These are phyloP conservation scores for Labia minor DNA, from an alignment of 2,888 invertebrate genomes.

Conservation along the genomic window DNA sequence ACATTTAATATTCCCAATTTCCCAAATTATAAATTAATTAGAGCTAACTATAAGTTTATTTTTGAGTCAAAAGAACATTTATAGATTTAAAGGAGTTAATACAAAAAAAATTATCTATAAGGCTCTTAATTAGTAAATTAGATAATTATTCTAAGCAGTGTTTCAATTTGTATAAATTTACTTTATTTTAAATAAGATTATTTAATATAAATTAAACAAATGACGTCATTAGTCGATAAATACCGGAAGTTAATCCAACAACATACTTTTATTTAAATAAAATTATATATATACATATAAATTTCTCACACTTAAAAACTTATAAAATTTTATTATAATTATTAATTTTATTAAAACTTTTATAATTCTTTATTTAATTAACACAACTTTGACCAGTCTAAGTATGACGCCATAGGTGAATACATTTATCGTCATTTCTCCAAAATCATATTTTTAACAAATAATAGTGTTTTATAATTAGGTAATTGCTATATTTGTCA, in stretches of 20 bases:
- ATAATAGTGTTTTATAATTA: background rate
- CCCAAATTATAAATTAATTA: too few species aligned
- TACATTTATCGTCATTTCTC: background rate
- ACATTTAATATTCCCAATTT: too few species aligned
- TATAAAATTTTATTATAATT: too few species aligned
- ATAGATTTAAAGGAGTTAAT: too few species aligned
- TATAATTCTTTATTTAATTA: background rate
- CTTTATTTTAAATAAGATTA: too few species aligned
- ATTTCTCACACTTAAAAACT: background rate
- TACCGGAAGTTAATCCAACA: background rate
- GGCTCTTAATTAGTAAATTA: too few species aligned
- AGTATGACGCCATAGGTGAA: constrained; percentile 3
- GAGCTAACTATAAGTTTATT: too few species aligned
- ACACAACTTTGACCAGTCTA: background rate
- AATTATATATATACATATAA: background rate
- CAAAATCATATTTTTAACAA: background rate
- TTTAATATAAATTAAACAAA: background rate
- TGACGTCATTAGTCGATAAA: background rate
- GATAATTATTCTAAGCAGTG: too few species aligned
- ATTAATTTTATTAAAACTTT: background rate
- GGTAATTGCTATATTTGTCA: background rate
- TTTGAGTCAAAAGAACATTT: too few species aligned
- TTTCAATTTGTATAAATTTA: too few species aligned
- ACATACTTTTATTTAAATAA: background rate
- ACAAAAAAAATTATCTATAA: too few species aligned